Conservation (phyloP, 2,888 invertebrate genomes). For the Loripinus fragilis region DNA sequence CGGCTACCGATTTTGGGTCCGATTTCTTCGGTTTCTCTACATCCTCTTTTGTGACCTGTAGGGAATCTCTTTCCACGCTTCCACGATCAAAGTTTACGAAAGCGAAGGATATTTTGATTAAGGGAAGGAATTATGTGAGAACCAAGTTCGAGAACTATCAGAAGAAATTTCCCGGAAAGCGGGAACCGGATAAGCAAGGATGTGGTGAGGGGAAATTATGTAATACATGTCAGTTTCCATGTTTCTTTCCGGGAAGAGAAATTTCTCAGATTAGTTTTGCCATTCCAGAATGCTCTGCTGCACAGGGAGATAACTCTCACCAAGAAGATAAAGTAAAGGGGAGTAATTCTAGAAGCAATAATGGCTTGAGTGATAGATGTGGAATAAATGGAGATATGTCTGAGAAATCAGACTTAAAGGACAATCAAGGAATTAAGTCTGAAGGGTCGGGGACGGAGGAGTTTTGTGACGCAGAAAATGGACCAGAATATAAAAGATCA, state of each 20-base stretch:
- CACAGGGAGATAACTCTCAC: slow-evolving; percentile 15
- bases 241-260: slow-evolving; percentile 50
- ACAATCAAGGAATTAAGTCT: neutral
- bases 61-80: neutral
- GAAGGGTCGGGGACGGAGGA: neutral
- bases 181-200: neutral
- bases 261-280: slow-evolving; percentile 48
- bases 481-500: neutral
- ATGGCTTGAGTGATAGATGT: neutral
- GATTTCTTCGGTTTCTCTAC: neutral
- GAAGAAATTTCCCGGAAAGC: slow-evolving; percentile 19
- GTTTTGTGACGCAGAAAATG: neutral
- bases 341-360: slow-evolving; percentile 4
- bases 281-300: slow-evolving; percentile 17
- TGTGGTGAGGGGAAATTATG: neutral
- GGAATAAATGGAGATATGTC: slow-evolving; percentile 3
- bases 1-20: neutral
- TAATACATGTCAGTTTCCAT: slow-evolving; percentile 52
- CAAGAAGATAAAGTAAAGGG: slow-evolving; percentile 20
- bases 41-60: neutral
- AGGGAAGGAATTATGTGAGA: slow-evolving; percentile 53
- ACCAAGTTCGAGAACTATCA: slow-evolving; percentile 48
- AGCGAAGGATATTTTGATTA: slow-evolving; percentile 47
- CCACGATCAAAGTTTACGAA: slow-evolving; percentile 45
- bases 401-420: neutral